phyloP scores from a whole-genome alignment of 2,888 invertebrate genomes.

The Chrysolina haemoptera region DNA sequence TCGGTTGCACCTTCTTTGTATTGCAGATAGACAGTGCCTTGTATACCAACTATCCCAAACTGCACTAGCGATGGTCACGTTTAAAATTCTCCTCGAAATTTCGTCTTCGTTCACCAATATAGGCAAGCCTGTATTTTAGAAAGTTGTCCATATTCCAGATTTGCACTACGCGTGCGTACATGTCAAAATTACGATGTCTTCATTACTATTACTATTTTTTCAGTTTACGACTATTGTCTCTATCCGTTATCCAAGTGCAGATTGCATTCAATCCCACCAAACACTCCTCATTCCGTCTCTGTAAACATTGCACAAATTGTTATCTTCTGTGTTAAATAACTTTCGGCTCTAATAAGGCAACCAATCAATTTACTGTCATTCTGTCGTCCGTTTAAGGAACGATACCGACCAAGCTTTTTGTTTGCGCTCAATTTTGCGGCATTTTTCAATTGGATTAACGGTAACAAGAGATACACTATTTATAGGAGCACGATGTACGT shows the following conservation, averaged over 20 bases:
- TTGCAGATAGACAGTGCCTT: too few species aligned
- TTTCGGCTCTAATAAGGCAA: slow-evolving; percentile 56
- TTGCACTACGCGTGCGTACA: too few species aligned
- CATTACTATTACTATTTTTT: too few species aligned
- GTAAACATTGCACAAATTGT: slow-evolving; percentile 53
- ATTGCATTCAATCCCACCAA: neutral
- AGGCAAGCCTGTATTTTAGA: too few species aligned
- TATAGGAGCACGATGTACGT: slow-evolving; percentile 16
- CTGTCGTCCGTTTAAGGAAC: slow-evolving; percentile 51
- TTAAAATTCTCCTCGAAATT: too few species aligned
- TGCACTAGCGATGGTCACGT: too few species aligned
- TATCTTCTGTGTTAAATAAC: slow-evolving; percentile 55
- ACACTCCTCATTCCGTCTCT: neutral
- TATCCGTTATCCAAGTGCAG: neutral
- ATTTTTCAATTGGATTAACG: slow-evolving; percentile 25
- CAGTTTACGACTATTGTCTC: too few species aligned
- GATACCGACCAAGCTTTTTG: slow-evolving; percentile 32
- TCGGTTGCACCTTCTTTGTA: too few species aligned
- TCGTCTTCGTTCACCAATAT: too few species aligned
- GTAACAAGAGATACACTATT: slow-evolving; percentile 16
- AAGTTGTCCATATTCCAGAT: too few species aligned
- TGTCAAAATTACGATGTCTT: too few species aligned
- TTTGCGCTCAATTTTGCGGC: slow-evolving; percentile 29
- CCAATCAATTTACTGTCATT: slow-evolving; percentile 57
- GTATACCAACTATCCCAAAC: too few species aligned